Evolutionary conservation across 2,797 vertebrate species (phyloP), one percentile per base, ranked within the genome.

Genomic region (Protosalanx chinensis): DNA sequence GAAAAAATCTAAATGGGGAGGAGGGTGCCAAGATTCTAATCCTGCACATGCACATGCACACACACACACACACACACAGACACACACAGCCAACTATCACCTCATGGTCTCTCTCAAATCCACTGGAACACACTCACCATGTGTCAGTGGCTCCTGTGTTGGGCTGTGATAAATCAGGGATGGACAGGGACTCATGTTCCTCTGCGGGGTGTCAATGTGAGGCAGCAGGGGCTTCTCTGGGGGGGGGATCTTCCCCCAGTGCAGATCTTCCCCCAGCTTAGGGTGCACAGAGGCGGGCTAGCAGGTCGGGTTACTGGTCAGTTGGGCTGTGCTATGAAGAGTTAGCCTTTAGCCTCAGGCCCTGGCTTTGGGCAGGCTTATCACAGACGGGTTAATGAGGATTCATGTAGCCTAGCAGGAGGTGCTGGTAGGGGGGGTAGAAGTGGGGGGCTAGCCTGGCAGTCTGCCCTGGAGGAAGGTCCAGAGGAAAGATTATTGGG

Each of bases 1-100:
- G 66, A 84, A 80, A 81, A 86, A 79, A 72, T 83, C 81, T 83
- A 68, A 79, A 84, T 73, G 80, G 87, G 86, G 73, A 70, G 80
- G 67, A 74, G 71, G 76, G 75, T 74, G 81, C 78, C 78, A 83
- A 83, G 79, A 78, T 82, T 80, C 86, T 87, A 87, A 90, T 90
- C 85, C 83, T 76, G 78, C 76, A 76, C 71, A 65, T 63, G 66
- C 46, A 23, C 67, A 69, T 71, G 53, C 35, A 46, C 33, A 46
- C 63, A 41, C 16, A 41, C 35, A 65, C 37, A 46, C 37, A 65
- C 64, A 65, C 35, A 49, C 29, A 4, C 29, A 61, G 27, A 61
- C 29, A 61, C 29, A 27, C 33, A 20, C 32, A 35, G 4, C 27
- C 32, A 20, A 37, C 62, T n/a, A n/a, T 18, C 33, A 37, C 33